Percentiles rank a stretch among this genome's conserved stretches.
Conservation (phyloP, 2,797 vertebrate species). For the Lithobates sylvaticus region DNA sequence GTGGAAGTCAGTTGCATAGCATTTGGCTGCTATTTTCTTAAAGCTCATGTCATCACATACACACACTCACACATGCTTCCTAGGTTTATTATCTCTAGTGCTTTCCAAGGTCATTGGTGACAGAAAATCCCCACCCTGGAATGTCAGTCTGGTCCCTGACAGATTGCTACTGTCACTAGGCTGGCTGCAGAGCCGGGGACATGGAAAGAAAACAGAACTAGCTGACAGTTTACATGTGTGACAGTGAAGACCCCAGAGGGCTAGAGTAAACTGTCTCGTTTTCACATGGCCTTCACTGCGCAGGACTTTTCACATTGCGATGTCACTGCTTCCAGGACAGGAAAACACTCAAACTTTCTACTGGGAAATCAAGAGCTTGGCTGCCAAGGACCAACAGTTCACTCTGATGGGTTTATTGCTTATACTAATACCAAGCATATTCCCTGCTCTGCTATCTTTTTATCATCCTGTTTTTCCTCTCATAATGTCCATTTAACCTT, state of each 20-base stretch:
- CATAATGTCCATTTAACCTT: constrained; percentile 4
- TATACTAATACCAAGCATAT: constrained; percentile 20
- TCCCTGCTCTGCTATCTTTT: constrained; percentile 31
- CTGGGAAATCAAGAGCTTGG: constrained; percentile 21
- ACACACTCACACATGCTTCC: constrained; percentile 34
- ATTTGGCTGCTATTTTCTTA: constrained; percentile 49
- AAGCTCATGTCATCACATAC: constrained; percentile 39
- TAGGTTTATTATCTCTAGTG: constrained; percentile 45
- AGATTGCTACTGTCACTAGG: constrained; percentile 49
- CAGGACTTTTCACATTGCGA: constrained; percentile 27
- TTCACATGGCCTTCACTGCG: constrained; percentile 44
- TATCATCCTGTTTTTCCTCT: constrained; percentile 46
- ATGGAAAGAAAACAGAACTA: constrained; percentile 47
- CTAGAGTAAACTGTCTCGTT: constrained; percentile 47
- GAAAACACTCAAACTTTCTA: constrained; percentile 27
- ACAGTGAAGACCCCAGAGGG: constrained; percentile 42
- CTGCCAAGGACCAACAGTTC: constrained; percentile 29
- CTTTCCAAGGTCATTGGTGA: constrained; percentile 56
- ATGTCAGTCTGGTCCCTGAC: constrained; percentile 53
- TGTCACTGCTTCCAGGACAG: constrained; percentile 36
- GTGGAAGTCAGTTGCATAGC: constrained; percentile 8
- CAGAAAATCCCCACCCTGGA: constrained; percentile 56
- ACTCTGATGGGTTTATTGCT: constrained; percentile 43
- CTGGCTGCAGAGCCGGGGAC: constrained; percentile 24
- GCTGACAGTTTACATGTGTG: constrained; percentile 52